These are phyloP conservation scores for Chrysoperla carnea DNA, from an alignment of 1,140 invertebrate species.

Conservation along the genomic window DNA sequence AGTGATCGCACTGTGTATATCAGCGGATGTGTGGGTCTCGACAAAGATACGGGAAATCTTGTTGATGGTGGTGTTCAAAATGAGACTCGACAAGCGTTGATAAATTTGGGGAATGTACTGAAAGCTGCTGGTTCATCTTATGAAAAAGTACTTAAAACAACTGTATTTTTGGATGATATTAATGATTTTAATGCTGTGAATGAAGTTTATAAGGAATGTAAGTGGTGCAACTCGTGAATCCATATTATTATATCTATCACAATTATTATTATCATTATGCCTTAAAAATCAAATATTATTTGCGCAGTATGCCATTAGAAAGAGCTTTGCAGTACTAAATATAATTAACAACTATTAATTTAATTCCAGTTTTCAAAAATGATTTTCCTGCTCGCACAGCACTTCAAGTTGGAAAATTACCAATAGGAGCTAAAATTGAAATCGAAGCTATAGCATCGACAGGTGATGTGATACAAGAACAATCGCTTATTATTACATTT, in stretches of 20 bases:
- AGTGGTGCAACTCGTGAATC: too few species aligned
- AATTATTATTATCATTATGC: too few species aligned
- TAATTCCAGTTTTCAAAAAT: conserved; percentile 47
- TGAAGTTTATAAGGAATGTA: conserved; percentile 72
- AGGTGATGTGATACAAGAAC: conserved; percentile 36
- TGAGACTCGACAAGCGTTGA: conserved; percentile 56
- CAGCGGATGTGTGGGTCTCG: conserved; percentile 68
- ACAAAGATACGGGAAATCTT: conserved; percentile 43
- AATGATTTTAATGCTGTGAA: conserved; percentile 69
- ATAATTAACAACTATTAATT: background rate
- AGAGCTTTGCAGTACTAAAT: background rate
- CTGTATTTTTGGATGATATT: conserved; percentile 64
- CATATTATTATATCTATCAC: too few species aligned
- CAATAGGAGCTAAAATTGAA: conserved; percentile 54
- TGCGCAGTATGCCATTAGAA: too few species aligned
- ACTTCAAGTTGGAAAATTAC: conserved; percentile 59
- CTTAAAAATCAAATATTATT: too few species aligned
- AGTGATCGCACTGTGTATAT: conserved; percentile 71
- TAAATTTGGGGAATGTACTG: conserved; percentile 59
- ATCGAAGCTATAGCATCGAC: conserved; percentile 66
- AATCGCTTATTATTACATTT: too few species aligned
- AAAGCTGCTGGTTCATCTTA: conserved; percentile 49
- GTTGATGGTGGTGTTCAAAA: conserved; percentile 52
- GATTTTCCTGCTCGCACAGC: conserved; percentile 60
- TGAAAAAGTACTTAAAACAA: conserved; percentile 68